Base-by-base conservation (phyloP, 2,888 invertebrate genomes). In the Zygaena filipendulae region DNA sequence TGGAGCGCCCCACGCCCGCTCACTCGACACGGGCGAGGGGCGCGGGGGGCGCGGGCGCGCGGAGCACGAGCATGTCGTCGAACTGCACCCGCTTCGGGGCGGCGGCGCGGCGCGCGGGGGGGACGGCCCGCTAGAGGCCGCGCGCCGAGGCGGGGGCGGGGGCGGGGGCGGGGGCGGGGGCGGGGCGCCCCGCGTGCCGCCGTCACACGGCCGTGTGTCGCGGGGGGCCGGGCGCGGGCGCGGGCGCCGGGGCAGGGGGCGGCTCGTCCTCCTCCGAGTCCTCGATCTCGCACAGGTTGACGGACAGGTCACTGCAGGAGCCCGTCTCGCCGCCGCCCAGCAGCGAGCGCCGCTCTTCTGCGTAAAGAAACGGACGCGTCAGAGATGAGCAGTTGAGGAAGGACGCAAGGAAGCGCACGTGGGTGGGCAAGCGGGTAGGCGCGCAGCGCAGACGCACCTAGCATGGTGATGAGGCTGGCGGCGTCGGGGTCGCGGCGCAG, bases 271-370 rank as follows among this genome's bases (percentile, higher is more conserved):
- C 86, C 60, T 92, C 92, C 23, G 91, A 90, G 69, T 92, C 92
- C 70, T 95, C 95, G 54, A 96, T 93, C 81, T 95, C 95, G 82
- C 95, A 95, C 40, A 95, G 83, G 61, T 89, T 88, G 28, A 91
- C 88, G 28, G 95, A 95, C 45, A 93, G 81, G 71, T 93, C 92
- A 70, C 95, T 93, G 63, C 88, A 87, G 47, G 93, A 93, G 38
- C 68, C 77, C 38, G 48, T 49, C 22, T 47, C 58, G 36, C 42
- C 53, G 30, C 85, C 87, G 39, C 87, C 90, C 42, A 90, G 81
- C 47, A 91, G 75, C 23, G 91, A 90, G 68, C 90, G 86, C 39
- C 88, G 82, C 64, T 90, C 91, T 59, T 87, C 89, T 84, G 72
- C 18, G 37, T 43, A 23, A 10, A 25, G 9, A 13, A 9, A 18